A percentile compares a stretch with the other conserved stretches of the same genome.
Evolutionary conservation across 2,888 invertebrate species (phyloP).

Genomic region (Cataglyphis cursor): DNA sequence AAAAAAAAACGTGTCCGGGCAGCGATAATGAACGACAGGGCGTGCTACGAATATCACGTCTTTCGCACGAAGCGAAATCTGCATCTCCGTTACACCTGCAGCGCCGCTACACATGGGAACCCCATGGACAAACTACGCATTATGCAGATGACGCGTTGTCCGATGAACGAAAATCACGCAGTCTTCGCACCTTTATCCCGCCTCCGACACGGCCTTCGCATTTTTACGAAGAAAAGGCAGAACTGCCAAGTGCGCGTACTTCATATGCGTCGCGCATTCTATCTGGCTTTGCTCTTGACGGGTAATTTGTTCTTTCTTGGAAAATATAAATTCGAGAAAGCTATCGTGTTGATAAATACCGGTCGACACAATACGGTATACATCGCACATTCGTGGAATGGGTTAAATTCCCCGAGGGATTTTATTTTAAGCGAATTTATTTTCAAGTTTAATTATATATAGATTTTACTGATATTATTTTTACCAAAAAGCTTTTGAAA

Average conservation of each 20-base stretch:
- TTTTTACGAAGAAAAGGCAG: constrained; percentile 29
- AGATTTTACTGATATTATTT: constrained; percentile 22
- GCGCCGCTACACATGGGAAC: constrained; percentile 56
- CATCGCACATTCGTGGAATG: neutral
- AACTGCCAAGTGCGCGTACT: constrained; percentile 25
- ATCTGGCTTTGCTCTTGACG: neutral
- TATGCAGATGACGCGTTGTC: constrained; percentile 79
- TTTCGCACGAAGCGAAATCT: constrained; percentile 57
- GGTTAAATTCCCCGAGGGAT: neutral
- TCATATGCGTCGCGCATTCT: constrained; percentile 20
- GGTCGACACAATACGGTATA: neutral
- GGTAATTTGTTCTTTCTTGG: neutral
- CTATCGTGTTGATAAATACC: constrained; percentile 25
- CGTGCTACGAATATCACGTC: constrained; percentile 74
- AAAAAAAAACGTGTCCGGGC: constrained; percentile 69
- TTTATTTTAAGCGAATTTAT: neutral
- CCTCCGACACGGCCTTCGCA: constrained; percentile 20
- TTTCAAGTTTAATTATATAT: neutral
- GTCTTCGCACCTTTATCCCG: constrained; percentile 31
- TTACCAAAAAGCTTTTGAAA: constrained; percentile 15
- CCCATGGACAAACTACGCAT: constrained; percentile 76
- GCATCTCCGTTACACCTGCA: constrained; percentile 62
- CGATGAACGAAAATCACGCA: constrained; percentile 73
- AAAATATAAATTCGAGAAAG: constrained; percentile 14
- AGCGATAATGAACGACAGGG: constrained; percentile 68